Percentiles rank a stretch among this genome's conserved stretches.
Evolutionary conservation across 2,113 vertebrate species (phyloP).

Genomic region (Myanophis thanlyinensis): DNA sequence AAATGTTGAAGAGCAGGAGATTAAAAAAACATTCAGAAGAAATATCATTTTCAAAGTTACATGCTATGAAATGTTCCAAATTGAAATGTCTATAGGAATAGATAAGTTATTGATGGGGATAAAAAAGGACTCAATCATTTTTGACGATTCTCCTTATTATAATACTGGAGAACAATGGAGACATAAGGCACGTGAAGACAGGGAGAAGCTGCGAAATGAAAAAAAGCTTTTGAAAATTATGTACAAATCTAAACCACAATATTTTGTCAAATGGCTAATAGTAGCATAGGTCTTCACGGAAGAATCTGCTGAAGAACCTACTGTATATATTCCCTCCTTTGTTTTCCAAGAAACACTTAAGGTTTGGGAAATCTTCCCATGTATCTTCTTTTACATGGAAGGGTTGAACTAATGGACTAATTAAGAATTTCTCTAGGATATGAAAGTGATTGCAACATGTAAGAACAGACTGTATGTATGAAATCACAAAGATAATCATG

Average conservation of each 20-base stretch:
- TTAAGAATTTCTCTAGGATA: not conserved
- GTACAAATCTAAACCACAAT: not conserved
- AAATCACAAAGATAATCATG: not conserved
- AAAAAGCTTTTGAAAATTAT: not conserved
- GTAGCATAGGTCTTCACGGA: not conserved
- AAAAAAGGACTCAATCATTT: not conserved
- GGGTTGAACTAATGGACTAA: not conserved
- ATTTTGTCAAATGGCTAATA: not conserved
- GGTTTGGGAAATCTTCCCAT: not conserved
- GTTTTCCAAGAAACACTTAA: not conserved
- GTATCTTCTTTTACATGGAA: not conserved
- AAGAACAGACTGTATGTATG: not conserved
- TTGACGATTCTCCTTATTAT: not conserved
- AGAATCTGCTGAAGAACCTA: not conserved
- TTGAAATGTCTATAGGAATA: not conserved
- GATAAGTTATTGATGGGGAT: not conserved
- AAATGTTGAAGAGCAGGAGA: not conserved
- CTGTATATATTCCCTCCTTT: not conserved
- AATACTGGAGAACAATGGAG: not conserved
- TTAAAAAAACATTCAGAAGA: not conserved
- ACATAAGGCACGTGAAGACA: not conserved
- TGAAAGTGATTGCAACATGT: not conserved
- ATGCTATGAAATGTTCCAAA: not conserved
- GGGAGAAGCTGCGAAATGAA: not conserved
- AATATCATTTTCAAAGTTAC: not conserved